Base-by-base conservation (phyloP, 1,140 invertebrate genomes). In the Drosophila miranda region DNA sequence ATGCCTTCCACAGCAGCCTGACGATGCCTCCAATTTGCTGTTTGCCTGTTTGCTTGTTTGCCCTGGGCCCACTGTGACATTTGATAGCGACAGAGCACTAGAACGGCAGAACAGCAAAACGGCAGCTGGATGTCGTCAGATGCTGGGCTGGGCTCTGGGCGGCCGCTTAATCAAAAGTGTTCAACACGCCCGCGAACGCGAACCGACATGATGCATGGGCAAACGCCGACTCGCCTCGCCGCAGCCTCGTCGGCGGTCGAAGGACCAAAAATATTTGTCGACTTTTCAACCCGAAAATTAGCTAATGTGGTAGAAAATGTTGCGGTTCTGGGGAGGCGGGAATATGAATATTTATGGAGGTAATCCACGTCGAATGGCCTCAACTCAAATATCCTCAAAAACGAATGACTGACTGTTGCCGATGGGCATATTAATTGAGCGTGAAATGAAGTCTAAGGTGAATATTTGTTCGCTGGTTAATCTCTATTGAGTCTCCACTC, bases 281-380 rank as follows among this genome's bases (percentile, higher is more conserved):
- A 69, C 72, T 70, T 84, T 86, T 76, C 57, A 63, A 55, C 60
- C 60, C 71, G 57, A 67, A 86, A 86, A 86, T 84, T 86, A 86
- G 77, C 60, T 80, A 86, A 86, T 86, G 81, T 81, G 77, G 68
- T 81, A 82, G 81, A 86, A 86, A 86, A 86, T 86, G 54, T 71
- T 51, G 56, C 42, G 58, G 60, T 74, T 34, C 8, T 45, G 41
- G 43, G 44, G 63, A 56, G 42, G 55, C 48, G 56, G 46, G 16
- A 43, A 61, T 46, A 60, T 48, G 43, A 26, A 75, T 63, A 79
- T 78, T 84, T 80, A 86, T 75, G 75, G 54, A 46, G 19, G 48
- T 64, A 54, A 49, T 73, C 64, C 28, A 43, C 19, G 30, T 38
- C 43, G 16, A 42, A 49, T 26, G 45, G 51, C 45, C 72, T 55